These are phyloP conservation scores for Ladona fulva DNA, from an alignment of 1,140 invertebrate genomes.

Conservation along the genomic window DNA sequence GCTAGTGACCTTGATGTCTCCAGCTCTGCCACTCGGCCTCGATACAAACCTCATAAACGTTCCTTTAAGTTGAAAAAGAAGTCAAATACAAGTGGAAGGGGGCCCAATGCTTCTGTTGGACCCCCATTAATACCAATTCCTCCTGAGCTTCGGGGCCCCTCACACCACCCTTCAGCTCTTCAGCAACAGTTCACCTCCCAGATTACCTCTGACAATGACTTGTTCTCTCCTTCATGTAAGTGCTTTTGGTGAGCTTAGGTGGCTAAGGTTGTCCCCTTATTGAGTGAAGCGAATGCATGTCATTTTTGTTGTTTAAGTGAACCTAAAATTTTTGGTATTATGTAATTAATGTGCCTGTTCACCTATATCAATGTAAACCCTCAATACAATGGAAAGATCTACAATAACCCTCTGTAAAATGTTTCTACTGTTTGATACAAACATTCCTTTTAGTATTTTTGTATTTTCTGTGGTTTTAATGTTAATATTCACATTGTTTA, in stretches of 20 bases:
- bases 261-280: too few relatives aligned
- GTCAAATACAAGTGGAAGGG: constrained; percentile 20
- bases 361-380: too few relatives aligned
- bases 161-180: constrained; percentile 23
- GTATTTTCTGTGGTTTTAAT: too few relatives aligned
- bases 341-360: too few relatives aligned
- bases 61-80: constrained; percentile 36
- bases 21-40: constrained; percentile 25
- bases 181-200: constrained; percentile 25
- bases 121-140: constrained; percentile 24
- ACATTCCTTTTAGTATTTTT: too few relatives aligned
- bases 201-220: constrained; percentile 27
- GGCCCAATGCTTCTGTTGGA: background rate
- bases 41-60: constrained; percentile 31
- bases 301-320: too few relatives aligned
- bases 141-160: constrained; percentile 32
- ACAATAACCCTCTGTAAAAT: too few relatives aligned
- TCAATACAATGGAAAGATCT: too few relatives aligned
- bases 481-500: too few relatives aligned
- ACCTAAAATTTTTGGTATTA: too few relatives aligned
- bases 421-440: too few relatives aligned
- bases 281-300: too few relatives aligned
- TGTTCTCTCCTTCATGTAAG: constrained; percentile 30
- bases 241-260: constrained; percentile 11
- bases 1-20: constrained; percentile 37